Evolutionary conservation across 2,797 vertebrate species (phyloP).

Genomic region (Nyctalus aviator): DNA sequence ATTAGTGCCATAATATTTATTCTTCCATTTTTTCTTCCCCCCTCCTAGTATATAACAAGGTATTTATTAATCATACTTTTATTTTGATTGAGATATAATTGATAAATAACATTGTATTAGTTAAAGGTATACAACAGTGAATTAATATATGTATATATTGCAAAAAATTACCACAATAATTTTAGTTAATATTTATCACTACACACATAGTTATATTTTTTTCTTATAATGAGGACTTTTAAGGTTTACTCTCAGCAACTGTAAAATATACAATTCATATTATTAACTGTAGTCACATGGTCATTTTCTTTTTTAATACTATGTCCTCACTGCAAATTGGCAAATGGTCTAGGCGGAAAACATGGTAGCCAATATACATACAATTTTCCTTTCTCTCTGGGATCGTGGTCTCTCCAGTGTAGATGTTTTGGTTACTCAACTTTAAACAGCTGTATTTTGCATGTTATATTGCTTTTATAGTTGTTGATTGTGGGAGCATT

Average conservation of each 20-base stretch:
- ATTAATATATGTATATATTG: not conserved
- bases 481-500: not conserved
- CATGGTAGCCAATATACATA: not conserved
- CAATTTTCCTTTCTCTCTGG: not conserved
- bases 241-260: not conserved
- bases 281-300: not conserved
- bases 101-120: not conserved
- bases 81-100: not conserved
- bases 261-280: not conserved
- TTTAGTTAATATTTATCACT: not conserved
- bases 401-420: not conserved
- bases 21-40: not conserved
- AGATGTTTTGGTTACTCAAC: not conserved
- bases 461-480: not conserved
- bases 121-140: not conserved
- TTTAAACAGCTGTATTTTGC: conserved; percentile 20
- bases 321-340: not conserved
- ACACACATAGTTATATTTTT: not conserved
- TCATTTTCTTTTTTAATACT: not conserved
- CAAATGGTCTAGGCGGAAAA: not conserved
- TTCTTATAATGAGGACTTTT: not conserved
- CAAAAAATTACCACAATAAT: not conserved
- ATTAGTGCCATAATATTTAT: not conserved
- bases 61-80: not conserved
- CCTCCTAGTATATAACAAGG: not conserved